Evolutionary conservation across 1,140 invertebrate genomes (phyloP), one percentile per base, ranked within the genome.

Genomic region (Drosophila yakuba): DNA sequence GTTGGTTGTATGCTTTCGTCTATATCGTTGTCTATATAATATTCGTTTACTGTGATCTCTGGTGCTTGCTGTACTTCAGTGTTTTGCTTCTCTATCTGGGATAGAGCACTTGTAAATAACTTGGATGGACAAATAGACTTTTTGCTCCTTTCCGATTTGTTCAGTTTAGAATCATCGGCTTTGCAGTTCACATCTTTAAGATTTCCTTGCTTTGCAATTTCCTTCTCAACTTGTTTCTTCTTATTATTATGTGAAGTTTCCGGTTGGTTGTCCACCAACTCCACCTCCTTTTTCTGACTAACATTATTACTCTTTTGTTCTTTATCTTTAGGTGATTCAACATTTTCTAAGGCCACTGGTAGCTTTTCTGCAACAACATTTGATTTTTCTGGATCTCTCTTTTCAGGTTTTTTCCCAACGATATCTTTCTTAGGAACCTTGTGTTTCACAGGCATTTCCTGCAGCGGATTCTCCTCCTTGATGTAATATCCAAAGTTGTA

Each of bases 401-500:
- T 36, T 7, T 15, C 51, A 2, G 3, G 2, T 7, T 17, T 7
- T 20, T 8, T 3, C 0, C 1, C 4, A 5, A 7, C 11, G 6
- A 8, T 28, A 1, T 25, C 35, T 2, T 15, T 14, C 3, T 8
- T 15, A n/a, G 47, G 47, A 12, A n/a, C 5, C 14, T 7, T 6
- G 8, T 5, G 28, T n/a, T 36, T 20, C 7, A 0, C 4, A 7
- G 50, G 50, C 32, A 36, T 52, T 52, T 52, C 50, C 20, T 48
- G 25, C 28, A 63, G 43, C n/a, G 62, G 61, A 11, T 14, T 35
- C 1, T 36, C 35, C n/a, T 68, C 52, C 0, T 52, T 59, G 0
- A 66, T 23, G 17, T 52, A 90, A 47, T 74, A 86, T 1, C 48
- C 68, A 35, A 90, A 80, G 36, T 80, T 39, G 32, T 89, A 90